Percentiles rank a stretch among this genome's conserved stretches.
These are phyloP conservation scores for Eulithis testata DNA, from an alignment of 2,888 invertebrate genomes.

Conservation along the genomic window DNA sequence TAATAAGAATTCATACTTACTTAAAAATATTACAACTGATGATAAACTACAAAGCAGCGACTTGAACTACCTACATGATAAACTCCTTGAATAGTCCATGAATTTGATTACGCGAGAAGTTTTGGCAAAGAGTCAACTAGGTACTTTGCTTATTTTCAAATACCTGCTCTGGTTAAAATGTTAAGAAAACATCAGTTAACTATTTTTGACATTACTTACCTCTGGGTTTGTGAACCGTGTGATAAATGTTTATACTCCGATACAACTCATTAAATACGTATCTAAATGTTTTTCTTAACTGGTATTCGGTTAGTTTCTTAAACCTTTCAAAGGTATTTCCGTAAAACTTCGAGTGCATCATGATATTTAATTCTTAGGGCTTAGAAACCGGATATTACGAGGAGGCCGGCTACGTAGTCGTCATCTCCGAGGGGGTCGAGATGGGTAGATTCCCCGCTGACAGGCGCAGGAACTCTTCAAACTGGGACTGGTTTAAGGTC, in stretches of 20 bases:
- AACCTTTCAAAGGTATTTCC: constrained; percentile 30
- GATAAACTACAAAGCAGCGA: neutral
- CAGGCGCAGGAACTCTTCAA: constrained; percentile 84
- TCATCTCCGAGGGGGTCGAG: constrained; percentile 86
- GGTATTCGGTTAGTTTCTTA: constrained; percentile 7
- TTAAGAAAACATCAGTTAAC: constrained; percentile 13
- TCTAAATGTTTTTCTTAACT: neutral
- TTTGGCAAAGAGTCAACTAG: constrained; percentile 22
- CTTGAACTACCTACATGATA: neutral
- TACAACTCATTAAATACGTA: neutral
- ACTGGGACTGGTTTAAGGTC: constrained; percentile 90
- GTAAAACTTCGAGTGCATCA: constrained; percentile 67
- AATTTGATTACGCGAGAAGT: constrained; percentile 2
- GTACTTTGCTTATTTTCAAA: constrained; percentile 6
- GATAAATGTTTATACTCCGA: neutral
- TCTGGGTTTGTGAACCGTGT: neutral
- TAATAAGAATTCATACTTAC: neutral
- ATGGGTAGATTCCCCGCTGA: constrained; percentile 86
- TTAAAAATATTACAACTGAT: constrained; percentile 25
- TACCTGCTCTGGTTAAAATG: constrained; percentile 9
- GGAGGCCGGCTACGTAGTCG: constrained; percentile 84
- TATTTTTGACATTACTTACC: constrained; percentile 15
- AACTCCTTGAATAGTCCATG: constrained; percentile 10
- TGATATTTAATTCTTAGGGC: constrained; percentile 75
- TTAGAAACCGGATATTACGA: constrained; percentile 86